A percentile compares a stretch with the other conserved stretches of the same genome.
Conservation (phyloP, 1,140 invertebrate genomes). For the Drosophila hydei region DNA sequence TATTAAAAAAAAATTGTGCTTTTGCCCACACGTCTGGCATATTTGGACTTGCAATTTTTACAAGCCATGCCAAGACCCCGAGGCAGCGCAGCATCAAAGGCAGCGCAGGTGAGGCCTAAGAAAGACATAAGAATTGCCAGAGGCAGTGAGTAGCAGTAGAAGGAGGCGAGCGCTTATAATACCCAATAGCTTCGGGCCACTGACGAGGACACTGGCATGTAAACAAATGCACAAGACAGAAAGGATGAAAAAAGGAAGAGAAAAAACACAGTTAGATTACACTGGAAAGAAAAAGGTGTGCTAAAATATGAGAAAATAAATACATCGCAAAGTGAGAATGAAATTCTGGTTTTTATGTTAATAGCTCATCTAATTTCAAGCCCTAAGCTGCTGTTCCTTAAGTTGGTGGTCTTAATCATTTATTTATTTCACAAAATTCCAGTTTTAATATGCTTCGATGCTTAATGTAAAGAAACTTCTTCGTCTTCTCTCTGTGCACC, state of each 20-base stretch:
- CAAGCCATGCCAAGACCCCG: conserved; percentile 38
- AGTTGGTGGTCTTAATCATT: no score
- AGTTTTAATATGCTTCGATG: no score
- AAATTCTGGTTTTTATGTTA: no score
- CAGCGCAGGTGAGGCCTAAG: conserved; percentile 8
- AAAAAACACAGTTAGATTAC: not conserved
- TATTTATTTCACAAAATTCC: no score
- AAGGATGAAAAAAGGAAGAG: not conserved
- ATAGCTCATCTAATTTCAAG: no score
- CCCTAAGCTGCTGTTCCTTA: no score
- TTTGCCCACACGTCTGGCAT: conserved; percentile 22
- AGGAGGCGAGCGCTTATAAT: conserved; percentile 6
- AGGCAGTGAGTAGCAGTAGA: not conserved
- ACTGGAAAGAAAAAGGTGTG: not conserved
- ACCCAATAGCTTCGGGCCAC: conserved; percentile 62
- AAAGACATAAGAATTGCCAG: conserved; percentile 7
- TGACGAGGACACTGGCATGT: conserved; percentile 43
- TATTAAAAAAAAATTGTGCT: no score
- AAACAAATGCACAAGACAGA: conserved; percentile 66
- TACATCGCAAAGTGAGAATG: not conserved
- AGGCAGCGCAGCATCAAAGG: conserved; percentile 39
- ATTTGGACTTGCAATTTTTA: conserved; percentile 62
- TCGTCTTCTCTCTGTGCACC: conserved; percentile 1
- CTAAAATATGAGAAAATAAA: not conserved
- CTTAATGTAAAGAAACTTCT: no score